Base-by-base conservation (phyloP, 2,113 vertebrate genomes). In the Pangasianodon gigas region DNA sequence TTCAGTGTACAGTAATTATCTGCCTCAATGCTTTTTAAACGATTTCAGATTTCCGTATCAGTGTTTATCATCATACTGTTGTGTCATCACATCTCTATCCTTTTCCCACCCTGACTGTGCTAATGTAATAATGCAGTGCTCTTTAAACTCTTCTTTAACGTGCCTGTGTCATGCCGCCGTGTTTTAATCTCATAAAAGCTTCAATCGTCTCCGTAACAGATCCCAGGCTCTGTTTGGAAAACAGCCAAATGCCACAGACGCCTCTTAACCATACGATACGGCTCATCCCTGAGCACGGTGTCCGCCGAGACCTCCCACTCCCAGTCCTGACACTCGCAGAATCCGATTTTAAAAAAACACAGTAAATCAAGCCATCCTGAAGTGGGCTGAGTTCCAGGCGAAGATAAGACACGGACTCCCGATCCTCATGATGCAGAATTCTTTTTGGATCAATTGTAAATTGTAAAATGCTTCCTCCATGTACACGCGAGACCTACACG, bases 321-420 rank as follows among this genome's bases (percentile, higher is more conserved):
- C 71, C 62, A 41, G 56, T 37, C 48, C 6, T 52, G 71, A 89
- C 84, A 88, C 67, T 60, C 88, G 62, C 84, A 86, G 84, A 46
- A 62, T 89, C 67, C 56, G 4, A 80, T 87, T 80, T n/a, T 56
- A 89, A 89, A 88, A 90, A 91, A 51, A 88, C 87, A 87, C 60
- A 32, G 83, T 89, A 90, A 93, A 88, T 88, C 80, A 90, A 87
- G 84, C 16, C 80, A 51, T 6, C 48, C 46, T 29, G 24, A 67
- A 81, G 1, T 0, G 79, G 51, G 48, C 51, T 60, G 85, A 60
- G 80, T 65, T 86, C 60, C 81, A 83, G 88, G 4, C 89, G 79
- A 89, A 88, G 51, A 1, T 1, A 32, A 87, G 32, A 44, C 16
- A 3, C 7, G 1, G 37, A 48, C 52, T 6, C 46, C 32, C 5